phyloP scores from a whole-genome alignment of 2,113 vertebrate species.

The Naja naja region DNA sequence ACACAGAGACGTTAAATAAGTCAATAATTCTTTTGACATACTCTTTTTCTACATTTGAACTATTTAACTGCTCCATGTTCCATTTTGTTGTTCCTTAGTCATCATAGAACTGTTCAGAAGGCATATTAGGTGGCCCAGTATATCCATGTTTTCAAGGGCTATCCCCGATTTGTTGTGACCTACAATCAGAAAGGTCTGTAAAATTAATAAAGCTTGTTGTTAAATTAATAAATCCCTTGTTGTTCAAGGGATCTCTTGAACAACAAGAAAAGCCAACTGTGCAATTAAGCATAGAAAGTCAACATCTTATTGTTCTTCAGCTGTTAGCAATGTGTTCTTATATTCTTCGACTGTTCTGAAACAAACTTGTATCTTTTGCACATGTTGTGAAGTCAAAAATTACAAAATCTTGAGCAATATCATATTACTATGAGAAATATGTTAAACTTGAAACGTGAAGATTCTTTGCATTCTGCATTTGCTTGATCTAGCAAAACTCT shows the following conservation, averaged over 20 bases:
- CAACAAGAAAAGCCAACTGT: no score
- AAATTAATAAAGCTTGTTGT: neutral
- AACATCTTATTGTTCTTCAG: neutral
- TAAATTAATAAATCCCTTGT: no score
- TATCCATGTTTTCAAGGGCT: neutral
- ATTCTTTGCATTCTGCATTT: neutral
- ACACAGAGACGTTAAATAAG: neutral
- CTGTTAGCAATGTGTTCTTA: neutral
- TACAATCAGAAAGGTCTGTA: neutral
- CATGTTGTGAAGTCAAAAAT: neutral
- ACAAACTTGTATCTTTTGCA: neutral
- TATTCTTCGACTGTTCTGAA: neutral
- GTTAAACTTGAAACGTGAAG: neutral
- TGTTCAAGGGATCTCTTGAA: no score
- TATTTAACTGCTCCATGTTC: neutral
- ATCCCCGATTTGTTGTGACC: neutral
- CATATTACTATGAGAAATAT: neutral
- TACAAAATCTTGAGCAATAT: neutral
- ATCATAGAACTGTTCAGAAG: neutral
- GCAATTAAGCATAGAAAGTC: no score
- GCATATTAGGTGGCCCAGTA: neutral
- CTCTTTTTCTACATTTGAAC: neutral
- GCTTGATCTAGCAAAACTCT: neutral
- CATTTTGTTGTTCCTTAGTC: neutral
- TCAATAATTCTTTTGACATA: neutral